A percentile compares a stretch with the other conserved stretches of the same genome.
phyloP scores from a whole-genome alignment of 2,888 invertebrate genomes.

The Plusia festucae region DNA sequence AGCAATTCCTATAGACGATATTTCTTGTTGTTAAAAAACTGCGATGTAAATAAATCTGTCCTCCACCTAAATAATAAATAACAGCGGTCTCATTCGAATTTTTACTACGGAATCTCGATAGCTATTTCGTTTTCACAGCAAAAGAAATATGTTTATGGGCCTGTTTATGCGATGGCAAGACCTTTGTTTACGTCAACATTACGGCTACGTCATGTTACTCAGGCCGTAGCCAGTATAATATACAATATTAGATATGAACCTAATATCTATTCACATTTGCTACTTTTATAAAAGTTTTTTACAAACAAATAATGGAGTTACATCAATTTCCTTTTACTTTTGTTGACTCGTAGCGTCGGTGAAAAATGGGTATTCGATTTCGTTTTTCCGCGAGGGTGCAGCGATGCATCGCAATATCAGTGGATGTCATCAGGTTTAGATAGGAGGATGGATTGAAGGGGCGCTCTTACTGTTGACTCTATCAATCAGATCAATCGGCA shows the following conservation, averaged over 20 bases:
- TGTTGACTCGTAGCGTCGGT: slow-evolving; percentile 28
- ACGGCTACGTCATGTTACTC: slow-evolving; percentile 44
- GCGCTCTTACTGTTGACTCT: slow-evolving; percentile 60
- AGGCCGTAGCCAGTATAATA: slow-evolving; percentile 35
- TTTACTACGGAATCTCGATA: slow-evolving; percentile 59
- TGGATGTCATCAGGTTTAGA: slow-evolving; percentile 64
- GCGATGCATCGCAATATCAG: slow-evolving; percentile 67
- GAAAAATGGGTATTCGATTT: slow-evolving; percentile 72
- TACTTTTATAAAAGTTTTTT: slow-evolving; percentile 19
- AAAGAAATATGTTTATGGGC: slow-evolving; percentile 62
- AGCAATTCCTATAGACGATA: slow-evolving; percentile 16
- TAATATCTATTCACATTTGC: slow-evolving; percentile 19
- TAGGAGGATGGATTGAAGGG: slow-evolving; percentile 63
- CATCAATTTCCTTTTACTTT: slow-evolving; percentile 39
- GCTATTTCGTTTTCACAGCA: slow-evolving; percentile 57
- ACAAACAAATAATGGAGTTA: slow-evolving; percentile 34
- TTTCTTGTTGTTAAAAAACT: slow-evolving; percentile 36
- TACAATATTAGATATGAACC: slow-evolving; percentile 32
- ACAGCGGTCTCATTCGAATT: slow-evolving; percentile 60
- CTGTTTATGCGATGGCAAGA: slow-evolving; percentile 59
- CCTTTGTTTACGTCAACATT: slow-evolving; percentile 58
- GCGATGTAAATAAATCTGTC: slow-evolving; percentile 57
- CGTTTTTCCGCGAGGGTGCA: slow-evolving; percentile 77
- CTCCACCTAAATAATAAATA: slow-evolving; percentile 58
- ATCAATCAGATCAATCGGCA: slow-evolving; percentile 65